Conservation (phyloP, 2,888 invertebrate genomes). For the Lochmaea crataegi region DNA sequence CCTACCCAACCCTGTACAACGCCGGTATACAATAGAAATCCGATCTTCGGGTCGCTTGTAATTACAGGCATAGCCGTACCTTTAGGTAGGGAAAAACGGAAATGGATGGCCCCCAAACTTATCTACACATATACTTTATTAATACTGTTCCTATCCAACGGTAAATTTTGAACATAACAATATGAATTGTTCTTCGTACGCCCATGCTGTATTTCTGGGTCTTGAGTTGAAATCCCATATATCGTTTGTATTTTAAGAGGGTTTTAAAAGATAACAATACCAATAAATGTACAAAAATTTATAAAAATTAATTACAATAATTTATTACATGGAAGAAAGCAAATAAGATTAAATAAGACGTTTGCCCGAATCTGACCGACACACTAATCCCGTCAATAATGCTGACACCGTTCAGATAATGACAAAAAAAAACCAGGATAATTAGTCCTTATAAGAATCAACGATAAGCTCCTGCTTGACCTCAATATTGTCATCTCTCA, state of each 20-base stretch:
- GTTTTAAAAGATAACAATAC: not conserved
- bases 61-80: too few relatives aligned
- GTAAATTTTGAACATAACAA: too few relatives aligned
- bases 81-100: too few relatives aligned
- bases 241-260: not conserved
- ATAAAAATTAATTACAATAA: not conserved
- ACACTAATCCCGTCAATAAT: conserved; percentile 14
- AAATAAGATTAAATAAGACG: not conserved
- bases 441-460: conserved; percentile 19
- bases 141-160: too few relatives aligned
- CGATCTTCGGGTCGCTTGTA: too few relatives aligned
- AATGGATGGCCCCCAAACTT: too few relatives aligned
- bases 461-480: conserved; percentile 31
- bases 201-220: too few relatives aligned
- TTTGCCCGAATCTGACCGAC: not conserved
- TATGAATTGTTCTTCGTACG: too few relatives aligned
- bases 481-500: conserved; percentile 40
- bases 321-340: not conserved
- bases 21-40: too few relatives aligned
- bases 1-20: too few relatives aligned
- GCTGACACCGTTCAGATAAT: not conserved
- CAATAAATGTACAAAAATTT: not conserved
- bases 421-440: conserved; percentile 31
- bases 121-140: too few relatives aligned
- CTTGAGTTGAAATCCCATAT: not conserved